Conservation (phyloP, 2,113 vertebrate genomes). For the Physeter macrocephalus region DNA sequence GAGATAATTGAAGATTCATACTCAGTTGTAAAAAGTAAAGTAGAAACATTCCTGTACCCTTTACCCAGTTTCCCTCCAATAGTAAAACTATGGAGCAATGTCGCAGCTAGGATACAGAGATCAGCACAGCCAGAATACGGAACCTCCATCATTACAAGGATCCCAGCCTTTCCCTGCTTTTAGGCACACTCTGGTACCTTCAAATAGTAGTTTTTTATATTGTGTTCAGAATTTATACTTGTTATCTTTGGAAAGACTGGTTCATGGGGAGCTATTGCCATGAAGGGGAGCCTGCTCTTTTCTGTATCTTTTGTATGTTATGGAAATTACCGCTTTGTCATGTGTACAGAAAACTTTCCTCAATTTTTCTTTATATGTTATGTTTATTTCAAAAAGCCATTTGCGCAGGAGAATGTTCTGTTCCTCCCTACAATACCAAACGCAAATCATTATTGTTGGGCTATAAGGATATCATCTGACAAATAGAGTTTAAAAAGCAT, state of each 20-base stretch:
- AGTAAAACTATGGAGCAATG: fast-evolving
- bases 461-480: neutral
- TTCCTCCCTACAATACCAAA: neutral
- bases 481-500: neutral
- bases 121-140: neutral
- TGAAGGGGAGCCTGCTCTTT: no score
- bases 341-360: neutral
- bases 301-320: no score
- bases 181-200: neutral
- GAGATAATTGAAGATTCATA: neutral
- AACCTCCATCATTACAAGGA: neutral
- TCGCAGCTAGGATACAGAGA: fast-evolving
- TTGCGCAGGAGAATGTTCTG: neutral
- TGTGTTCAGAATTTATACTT: neutral
- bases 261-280: neutral
- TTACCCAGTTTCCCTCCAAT: neutral
- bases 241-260: no score
- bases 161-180: neutral
- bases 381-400: neutral
- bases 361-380: neutral
- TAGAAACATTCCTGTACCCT: neutral
- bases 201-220: neutral
- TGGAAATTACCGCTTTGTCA: neutral
- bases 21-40: neutral
- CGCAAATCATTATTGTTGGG: neutral